A percentile compares a stretch with the other conserved stretches of the same genome.
Conservation (phyloP, 2,797 vertebrate genomes). For the Hoplostethus atlanticus region DNA sequence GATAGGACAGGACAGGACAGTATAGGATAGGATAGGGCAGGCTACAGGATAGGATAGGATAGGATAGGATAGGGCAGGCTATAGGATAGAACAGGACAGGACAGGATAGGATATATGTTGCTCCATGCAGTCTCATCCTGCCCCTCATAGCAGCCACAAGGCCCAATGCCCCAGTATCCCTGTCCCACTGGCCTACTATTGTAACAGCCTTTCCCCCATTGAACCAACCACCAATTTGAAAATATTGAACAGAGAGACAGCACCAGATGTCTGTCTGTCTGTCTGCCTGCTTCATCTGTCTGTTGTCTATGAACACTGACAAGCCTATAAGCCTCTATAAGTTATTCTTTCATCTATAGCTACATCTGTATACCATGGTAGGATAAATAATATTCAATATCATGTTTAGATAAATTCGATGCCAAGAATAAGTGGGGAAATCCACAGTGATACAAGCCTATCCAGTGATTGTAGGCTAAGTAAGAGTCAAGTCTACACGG, state of each 20-base stretch:
- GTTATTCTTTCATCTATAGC: background rate
- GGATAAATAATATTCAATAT: conserved; percentile 46
- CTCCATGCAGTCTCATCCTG: background rate
- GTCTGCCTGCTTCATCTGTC: conserved; percentile 57
- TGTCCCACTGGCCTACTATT: conserved; percentile 62
- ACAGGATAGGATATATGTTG: conserved; percentile 12
- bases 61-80: background rate
- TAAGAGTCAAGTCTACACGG: conserved; percentile 73
- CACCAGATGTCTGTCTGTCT: conserved; percentile 76
- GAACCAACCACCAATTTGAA: conserved; percentile 51
- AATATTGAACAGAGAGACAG: conserved; percentile 69
- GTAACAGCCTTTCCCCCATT: conserved; percentile 27
- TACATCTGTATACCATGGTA: conserved; percentile 9
- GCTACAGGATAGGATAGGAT: background rate
- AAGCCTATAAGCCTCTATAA: conserved; percentile 16
- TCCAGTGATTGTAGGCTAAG: conserved; percentile 41
- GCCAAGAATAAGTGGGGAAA: conserved; percentile 31
- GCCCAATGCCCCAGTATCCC: conserved; percentile 40
- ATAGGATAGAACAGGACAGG: background rate
- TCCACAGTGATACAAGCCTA: conserved; percentile 56
- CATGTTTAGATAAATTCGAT: conserved; percentile 55
- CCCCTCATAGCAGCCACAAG: conserved; percentile 24
- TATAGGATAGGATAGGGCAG: too few relatives aligned
- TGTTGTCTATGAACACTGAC: conserved; percentile 42
- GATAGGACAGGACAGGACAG: too few relatives aligned